A percentile compares a stretch with the other conserved stretches of the same genome.
Evolutionary conservation across 2,888 invertebrate species (phyloP).

Genomic region (Apocheima hispidaria): DNA sequence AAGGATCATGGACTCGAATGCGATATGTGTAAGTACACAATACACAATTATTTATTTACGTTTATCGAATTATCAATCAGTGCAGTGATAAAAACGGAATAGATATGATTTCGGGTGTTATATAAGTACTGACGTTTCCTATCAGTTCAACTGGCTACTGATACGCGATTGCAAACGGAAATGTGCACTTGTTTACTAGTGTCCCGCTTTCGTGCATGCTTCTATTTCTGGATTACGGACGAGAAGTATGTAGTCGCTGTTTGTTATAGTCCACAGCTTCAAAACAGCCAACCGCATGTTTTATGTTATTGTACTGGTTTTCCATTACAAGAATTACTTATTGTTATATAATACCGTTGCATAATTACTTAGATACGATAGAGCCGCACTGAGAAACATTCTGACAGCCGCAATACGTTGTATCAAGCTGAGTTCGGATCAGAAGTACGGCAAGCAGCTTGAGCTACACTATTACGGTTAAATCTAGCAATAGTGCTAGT

Average conservation of each 20-base stretch:
- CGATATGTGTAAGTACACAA: constrained; percentile 93
- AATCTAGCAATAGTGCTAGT: too few relatives aligned
- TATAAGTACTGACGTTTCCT: constrained; percentile 21
- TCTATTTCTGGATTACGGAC: constrained; percentile 23
- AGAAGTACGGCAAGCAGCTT: too few relatives aligned
- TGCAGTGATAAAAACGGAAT: constrained; percentile 35
- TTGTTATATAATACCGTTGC: background rate
- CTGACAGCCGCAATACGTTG: too few relatives aligned
- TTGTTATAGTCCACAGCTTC: constrained; percentile 12
- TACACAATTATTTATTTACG: constrained; percentile 21
- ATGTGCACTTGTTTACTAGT: constrained; percentile 5
- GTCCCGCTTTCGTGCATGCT: constrained; percentile 7
- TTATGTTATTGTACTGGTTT: constrained; percentile 10
- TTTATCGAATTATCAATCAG: constrained; percentile 39
- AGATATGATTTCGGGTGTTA: constrained; percentile 17
- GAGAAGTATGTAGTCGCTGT: constrained; percentile 1
- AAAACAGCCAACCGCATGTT: constrained; percentile 13
- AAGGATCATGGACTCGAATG: constrained; percentile 91
- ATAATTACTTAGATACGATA: too few relatives aligned
- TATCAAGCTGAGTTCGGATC: too few relatives aligned
- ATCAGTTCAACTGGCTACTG: constrained; percentile 1
- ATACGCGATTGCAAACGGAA: constrained; percentile 11
- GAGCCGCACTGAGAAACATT: too few relatives aligned
- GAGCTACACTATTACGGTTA: too few relatives aligned
- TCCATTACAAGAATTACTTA: background rate